A percentile compares a stretch with the other conserved stretches of the same genome.
Conservation (phyloP, 2,797 vertebrate genomes). For the Poeciliopsis turneri region DNA sequence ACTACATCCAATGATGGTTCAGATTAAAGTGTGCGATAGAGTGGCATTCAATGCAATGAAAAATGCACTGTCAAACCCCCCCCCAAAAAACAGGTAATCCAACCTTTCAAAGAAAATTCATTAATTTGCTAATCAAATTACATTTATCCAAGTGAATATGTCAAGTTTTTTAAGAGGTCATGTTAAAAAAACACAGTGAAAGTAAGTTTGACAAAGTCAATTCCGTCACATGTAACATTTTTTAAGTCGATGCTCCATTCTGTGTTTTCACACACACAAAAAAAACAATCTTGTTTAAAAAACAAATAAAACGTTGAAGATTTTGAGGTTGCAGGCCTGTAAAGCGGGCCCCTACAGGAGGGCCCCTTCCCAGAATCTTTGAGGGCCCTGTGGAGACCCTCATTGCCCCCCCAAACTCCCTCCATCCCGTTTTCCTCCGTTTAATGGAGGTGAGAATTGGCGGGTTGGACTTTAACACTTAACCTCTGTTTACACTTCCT, state of each 20-base stretch:
- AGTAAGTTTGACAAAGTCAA: too few species aligned
- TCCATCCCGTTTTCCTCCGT: constrained; percentile 28
- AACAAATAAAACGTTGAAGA: background rate
- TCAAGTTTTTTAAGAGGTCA: too few species aligned
- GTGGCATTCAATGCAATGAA: background rate
- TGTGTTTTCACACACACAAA: background rate
- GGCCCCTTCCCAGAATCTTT: constrained; percentile 65
- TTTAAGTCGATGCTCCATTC: too few species aligned
- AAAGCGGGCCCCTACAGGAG: constrained; percentile 17
- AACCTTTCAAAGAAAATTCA: too few species aligned
- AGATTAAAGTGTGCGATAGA: background rate
- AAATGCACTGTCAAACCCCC: too few species aligned
- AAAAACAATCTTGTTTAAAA: background rate
- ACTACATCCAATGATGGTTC: background rate
- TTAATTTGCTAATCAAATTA: too few species aligned
- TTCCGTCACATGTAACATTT: too few species aligned
- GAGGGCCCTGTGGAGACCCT: constrained; percentile 54
- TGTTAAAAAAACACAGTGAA: too few species aligned
- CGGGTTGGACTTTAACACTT: constrained; percentile 85
- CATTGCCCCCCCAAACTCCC: background rate
- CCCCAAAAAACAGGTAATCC: too few species aligned
- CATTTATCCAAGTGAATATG: too few species aligned
- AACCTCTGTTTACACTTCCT: constrained; percentile 86
- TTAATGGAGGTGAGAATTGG: constrained; percentile 87
- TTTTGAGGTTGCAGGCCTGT: constrained; percentile 20